These are phyloP conservation scores for Drosophila auraria DNA, from an alignment of 1,140 invertebrate genomes.

Conservation along the genomic window DNA sequence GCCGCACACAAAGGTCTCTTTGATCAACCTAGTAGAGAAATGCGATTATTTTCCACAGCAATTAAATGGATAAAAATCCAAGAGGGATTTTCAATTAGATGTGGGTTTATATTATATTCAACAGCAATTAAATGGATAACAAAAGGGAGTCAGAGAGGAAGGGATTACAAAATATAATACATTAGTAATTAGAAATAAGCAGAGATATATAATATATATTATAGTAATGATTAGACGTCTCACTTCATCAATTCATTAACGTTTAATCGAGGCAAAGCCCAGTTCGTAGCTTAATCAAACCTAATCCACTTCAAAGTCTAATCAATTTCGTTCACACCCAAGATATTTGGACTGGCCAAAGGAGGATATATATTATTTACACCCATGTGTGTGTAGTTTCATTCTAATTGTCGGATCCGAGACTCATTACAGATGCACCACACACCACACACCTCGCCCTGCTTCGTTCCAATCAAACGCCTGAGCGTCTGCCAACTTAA, in stretches of 20 bases:
- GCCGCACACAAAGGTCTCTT: conserved; percentile 12
- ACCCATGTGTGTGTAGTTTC: conserved; percentile 13
- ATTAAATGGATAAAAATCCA: conserved; percentile 2
- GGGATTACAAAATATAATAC: neutral
- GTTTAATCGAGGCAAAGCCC: neutral
- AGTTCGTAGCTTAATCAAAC: neutral
- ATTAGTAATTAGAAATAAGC: no score
- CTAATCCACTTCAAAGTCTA: conserved; percentile 19
- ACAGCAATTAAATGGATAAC: neutral
- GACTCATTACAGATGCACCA: conserved; percentile 45
- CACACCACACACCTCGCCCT: conserved; percentile 7
- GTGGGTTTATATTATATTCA: neutral
- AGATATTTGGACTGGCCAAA: conserved; percentile 4
- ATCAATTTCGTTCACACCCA: conserved; percentile 15
- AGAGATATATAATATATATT: no score
- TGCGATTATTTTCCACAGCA: neutral
- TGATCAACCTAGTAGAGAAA: neutral
- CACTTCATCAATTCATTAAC: conserved; percentile 12
- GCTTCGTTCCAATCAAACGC: conserved; percentile 25
- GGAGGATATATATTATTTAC: conserved; percentile 6
- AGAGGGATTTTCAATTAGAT: neutral
- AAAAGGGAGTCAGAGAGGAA: neutral
- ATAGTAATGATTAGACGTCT: neutral
- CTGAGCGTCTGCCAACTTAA: conserved; percentile 49
- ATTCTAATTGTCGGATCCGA: neutral